Percentiles rank a stretch among this genome's conserved stretches.
Evolutionary conservation across 1,140 invertebrate species (phyloP).

Genomic region (Hirudo medicinalis): DNA sequence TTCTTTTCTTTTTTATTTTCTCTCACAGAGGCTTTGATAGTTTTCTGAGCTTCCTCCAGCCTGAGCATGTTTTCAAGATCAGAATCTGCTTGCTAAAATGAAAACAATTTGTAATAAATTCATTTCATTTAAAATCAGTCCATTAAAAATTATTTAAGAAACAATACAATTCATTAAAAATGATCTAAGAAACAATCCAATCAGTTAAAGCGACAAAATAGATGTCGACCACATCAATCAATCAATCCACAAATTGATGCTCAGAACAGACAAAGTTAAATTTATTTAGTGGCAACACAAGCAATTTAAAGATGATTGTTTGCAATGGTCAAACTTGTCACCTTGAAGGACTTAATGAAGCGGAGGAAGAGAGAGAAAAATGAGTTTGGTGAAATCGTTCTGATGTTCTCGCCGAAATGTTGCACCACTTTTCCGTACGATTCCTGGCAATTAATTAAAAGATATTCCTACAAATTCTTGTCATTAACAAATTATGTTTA

Average conservation of each 20-base stretch:
- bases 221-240: not conserved
- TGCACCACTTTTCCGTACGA: constrained; percentile 81
- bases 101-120: not conserved
- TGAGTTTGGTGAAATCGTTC: constrained; percentile 75
- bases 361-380: constrained; percentile 87
- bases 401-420: constrained; percentile 84
- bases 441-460: constrained; percentile 47
- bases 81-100: constrained; percentile 14
- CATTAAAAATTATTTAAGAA: not conserved
- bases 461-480: no score
- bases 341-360: constrained; percentile 75
- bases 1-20: constrained; percentile 9
- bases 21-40: not conserved
- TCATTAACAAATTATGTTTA: no score
- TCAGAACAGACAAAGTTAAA: no score
- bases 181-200: not conserved
- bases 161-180: no score
- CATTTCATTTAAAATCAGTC: not conserved
- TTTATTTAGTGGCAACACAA: no score
- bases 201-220: not conserved
- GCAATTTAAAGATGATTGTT: no score
- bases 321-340: constrained; percentile 19
- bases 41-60: constrained; percentile 14
- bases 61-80: constrained; percentile 10
- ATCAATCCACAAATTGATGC: not conserved